Percentiles rank a stretch among this genome's conserved stretches.
These are phyloP conservation scores for Neotoxoptera formosana DNA, from an alignment of 1,140 invertebrate genomes.

Conservation along the genomic window DNA sequence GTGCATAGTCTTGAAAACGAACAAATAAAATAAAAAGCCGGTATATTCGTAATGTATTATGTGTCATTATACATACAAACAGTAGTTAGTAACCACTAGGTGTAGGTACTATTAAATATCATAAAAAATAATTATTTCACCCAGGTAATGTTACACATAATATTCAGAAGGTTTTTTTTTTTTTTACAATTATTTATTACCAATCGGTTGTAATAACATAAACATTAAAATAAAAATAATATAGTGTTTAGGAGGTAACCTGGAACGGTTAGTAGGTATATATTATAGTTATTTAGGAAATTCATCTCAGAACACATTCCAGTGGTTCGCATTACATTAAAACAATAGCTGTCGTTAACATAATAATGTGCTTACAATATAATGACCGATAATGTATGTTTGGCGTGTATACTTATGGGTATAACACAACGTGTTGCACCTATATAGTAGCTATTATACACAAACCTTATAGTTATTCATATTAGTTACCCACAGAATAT, in stretches of 20 bases:
- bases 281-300: neutral
- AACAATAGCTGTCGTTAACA: conserved; percentile 38
- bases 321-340: neutral
- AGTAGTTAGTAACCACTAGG: neutral
- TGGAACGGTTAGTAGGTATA: neutral
- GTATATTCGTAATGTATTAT: neutral
- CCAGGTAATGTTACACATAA: neutral
- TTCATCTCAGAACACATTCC: conserved; percentile 28
- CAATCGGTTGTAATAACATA: neutral
- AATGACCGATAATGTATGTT: conserved; percentile 21
- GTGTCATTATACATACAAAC: neutral
- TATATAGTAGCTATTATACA: neutral
- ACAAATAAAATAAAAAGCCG: neutral
- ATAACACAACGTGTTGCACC: neutral
- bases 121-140: neutral
- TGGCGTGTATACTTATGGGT: neutral
- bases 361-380: neutral
- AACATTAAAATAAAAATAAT: conserved; percentile 20
- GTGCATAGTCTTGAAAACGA: neutral
- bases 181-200: neutral
- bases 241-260: neutral
- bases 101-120: neutral
- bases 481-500: neutral
- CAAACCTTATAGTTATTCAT: neutral
- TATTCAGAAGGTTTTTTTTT: neutral